Conservation (phyloP, 1,140 invertebrate species). For the Phymorhynchus buccinoides region DNA sequence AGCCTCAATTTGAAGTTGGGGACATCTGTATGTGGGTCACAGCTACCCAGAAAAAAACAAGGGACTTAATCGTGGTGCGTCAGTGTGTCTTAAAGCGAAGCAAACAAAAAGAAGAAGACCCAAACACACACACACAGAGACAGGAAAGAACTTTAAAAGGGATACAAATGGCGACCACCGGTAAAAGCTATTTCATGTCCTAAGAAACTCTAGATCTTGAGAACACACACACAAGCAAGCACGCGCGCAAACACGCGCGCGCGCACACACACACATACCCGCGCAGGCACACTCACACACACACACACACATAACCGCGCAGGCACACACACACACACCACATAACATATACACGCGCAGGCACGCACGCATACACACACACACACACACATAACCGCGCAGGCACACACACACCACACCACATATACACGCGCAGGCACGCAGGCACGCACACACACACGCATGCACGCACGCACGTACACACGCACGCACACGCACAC, state of each 20-base stretch:
- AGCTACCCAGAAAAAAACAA: too few relatives aligned
- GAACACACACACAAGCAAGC: neutral
- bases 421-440: conserved; percentile 3
- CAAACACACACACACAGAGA: too few relatives aligned
- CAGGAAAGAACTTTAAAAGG: too few relatives aligned
- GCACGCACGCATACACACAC: conserved; percentile 16
- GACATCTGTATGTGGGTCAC: too few relatives aligned
- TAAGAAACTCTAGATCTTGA: too few relatives aligned
- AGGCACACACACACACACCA: neutral
- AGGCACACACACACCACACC: conserved; percentile 28
- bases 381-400: conserved; percentile 5
- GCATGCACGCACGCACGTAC: conserved; percentile 5
- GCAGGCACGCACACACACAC: conserved; percentile 11
- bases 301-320: neutral
- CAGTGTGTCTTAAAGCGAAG: too few relatives aligned
- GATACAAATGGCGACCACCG: too few relatives aligned
- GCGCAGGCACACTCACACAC: conserved; percentile 35
- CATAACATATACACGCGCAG: too few relatives aligned
- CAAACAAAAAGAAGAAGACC: too few relatives aligned
- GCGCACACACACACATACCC: conserved; percentile 27
- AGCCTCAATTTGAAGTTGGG: too few relatives aligned
- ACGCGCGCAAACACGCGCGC: conserved; percentile 22
- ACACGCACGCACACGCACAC: neutral
- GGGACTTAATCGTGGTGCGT: too few relatives aligned
- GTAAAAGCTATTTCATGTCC: too few relatives aligned